Conservation (phyloP, 2,888 invertebrate species). For the Panorpa germanica region DNA sequence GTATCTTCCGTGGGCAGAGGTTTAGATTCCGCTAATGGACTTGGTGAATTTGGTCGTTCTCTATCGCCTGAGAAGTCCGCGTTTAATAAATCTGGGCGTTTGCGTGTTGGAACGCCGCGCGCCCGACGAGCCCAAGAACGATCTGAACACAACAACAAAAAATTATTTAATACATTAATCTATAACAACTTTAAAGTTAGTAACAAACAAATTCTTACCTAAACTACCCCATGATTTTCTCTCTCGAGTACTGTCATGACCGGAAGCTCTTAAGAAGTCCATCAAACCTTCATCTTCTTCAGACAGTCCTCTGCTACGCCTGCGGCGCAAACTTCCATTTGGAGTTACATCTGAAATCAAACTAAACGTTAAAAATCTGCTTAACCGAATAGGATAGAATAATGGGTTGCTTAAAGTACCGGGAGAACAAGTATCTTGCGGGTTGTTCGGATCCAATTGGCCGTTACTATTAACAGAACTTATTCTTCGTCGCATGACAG, state of each 20-base stretch:
- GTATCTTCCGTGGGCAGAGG: constrained; percentile 28
- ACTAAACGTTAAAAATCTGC: constrained; percentile 12
- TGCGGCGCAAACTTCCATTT: constrained; percentile 66
- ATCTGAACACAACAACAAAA: constrained; percentile 29
- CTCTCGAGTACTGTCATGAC: constrained; percentile 54
- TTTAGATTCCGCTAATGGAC: constrained; percentile 35
- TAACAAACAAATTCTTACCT: constrained; percentile 27
- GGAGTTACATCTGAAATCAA: constrained; percentile 71
- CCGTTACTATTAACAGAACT: constrained; percentile 40
- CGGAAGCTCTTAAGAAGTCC: constrained; percentile 64
- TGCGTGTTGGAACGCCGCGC: constrained; percentile 46
- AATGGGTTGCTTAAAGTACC: constrained; percentile 15
- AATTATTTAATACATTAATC: background rate
- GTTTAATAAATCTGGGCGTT: constrained; percentile 57
- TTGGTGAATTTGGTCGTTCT: constrained; percentile 52
- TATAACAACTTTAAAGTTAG: background rate
- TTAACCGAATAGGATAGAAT: constrained; percentile 9
- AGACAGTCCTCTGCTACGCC: constrained; percentile 61
- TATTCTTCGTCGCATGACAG: constrained; percentile 39
- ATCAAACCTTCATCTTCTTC: constrained; percentile 75
- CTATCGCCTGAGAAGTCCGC: constrained; percentile 55
- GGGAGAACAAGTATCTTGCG: constrained; percentile 26
- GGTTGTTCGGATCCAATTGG: constrained; percentile 16
- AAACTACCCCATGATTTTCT: constrained; percentile 71
- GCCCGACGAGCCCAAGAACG: constrained; percentile 77